These are phyloP conservation scores for Sinotaia quadrata DNA, from an alignment of 2,888 invertebrate species.

Conservation along the genomic window DNA sequence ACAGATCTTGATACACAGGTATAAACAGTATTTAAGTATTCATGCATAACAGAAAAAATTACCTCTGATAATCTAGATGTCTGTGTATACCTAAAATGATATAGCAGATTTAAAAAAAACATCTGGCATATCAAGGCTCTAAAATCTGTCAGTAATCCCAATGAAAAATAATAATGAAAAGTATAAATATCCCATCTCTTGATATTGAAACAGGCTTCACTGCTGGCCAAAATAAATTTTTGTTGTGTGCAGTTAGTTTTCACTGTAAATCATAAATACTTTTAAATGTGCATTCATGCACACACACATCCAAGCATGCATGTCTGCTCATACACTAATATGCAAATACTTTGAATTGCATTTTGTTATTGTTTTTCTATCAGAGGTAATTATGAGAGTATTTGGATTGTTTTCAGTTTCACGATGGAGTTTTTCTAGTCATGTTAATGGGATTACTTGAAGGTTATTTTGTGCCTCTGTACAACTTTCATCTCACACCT, in stretches of 20 bases:
- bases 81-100: no score
- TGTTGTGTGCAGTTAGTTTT: no score
- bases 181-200: no score
- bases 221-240: no score
- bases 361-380: background rate
- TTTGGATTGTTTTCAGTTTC: conserved; percentile 77
- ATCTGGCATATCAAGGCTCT: no score
- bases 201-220: no score
- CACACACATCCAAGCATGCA: background rate
- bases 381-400: background rate
- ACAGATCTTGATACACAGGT: conserved; percentile 83
- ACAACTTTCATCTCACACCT: conserved; percentile 93
- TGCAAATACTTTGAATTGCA: background rate
- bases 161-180: no score
- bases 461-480: conserved; percentile 97
- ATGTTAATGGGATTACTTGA: conserved; percentile 96
- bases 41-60: no score
- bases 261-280: no score
- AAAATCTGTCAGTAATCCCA: no score
- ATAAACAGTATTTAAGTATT: conserved; percentile 11
- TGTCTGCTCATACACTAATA: background rate
- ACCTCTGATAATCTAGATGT: no score
- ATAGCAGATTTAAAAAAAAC: no score
- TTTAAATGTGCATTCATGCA: background rate
- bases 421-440: conserved; percentile 96